Evolutionary conservation across 2,113 vertebrate species (phyloP), one percentile per base, ranked within the genome.

Genomic region (Mus pahari): DNA sequence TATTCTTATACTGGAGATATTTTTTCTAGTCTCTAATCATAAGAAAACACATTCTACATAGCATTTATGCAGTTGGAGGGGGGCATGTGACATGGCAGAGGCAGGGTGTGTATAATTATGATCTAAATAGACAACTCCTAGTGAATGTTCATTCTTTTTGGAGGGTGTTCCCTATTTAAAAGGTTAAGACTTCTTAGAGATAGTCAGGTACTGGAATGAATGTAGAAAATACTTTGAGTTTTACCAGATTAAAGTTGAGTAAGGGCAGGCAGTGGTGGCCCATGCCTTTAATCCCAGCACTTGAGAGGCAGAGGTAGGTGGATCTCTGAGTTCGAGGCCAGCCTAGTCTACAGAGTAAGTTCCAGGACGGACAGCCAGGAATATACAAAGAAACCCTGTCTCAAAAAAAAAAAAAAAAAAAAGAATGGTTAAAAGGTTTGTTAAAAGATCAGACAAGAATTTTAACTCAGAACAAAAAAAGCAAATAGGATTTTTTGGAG

Each of bases 1-100:
- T 79, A 50, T 86, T 83, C 4, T 82, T 95, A 91, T 7, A 8
- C 22, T 84, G 20, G 58, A 90, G 55, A 66, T 89, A 89, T 4
- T 86, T 92, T 92, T 88, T 48, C n/a, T 74, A 83, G 45, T 48
- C 60, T 96, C 68, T 71, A 73, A 97, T 89, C 78, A 94, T 93
- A 39, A 78, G 94, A 93, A 86, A 82, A 77, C 36, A 36, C 55
- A 75, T 82, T 95, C 45, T 91, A 13, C 7, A 19, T 86, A 70
- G 20, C 64, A 55, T 90, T 95, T 92, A 68, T 19, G 94, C 7
- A 86, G n/a, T 86, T 42, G 60, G 53, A 94, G 1, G 73, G n/a
- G 42, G 58, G 11, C 77, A 3, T 62, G 50, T 74, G 17, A 16
- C n/a, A 64, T 42, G 45, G 31, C n/a, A 70, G 71, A 77, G 91